These are phyloP conservation scores for Volucella inflata DNA, from an alignment of 2,888 invertebrate genomes.

Conservation along the genomic window DNA sequence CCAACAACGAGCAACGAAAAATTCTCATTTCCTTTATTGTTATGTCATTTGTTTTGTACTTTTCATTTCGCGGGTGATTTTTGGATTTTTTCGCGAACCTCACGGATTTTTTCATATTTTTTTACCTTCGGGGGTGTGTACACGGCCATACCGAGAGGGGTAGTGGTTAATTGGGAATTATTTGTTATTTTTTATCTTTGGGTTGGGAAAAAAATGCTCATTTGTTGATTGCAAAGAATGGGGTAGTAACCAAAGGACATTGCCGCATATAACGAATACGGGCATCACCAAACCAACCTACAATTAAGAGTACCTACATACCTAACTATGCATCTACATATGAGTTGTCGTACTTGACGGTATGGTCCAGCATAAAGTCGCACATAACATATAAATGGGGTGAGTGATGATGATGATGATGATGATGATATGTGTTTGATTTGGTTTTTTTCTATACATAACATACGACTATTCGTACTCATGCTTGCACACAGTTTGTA, in stretches of 20 bases:
- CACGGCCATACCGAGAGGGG: conserved; percentile 25
- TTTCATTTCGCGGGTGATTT: conserved; percentile 54
- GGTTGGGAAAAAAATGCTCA: conserved; percentile 54
- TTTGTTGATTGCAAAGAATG: conserved; percentile 64
- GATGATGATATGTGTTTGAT: conserved; percentile 56
- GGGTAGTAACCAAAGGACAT: conserved; percentile 62
- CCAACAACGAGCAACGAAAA: background rate
- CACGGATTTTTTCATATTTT: conserved; percentile 51
- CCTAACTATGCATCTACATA: no score
- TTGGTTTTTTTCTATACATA: conserved; percentile 42
- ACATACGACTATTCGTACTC: background rate
- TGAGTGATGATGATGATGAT: conserved; percentile 44
- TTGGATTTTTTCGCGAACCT: conserved; percentile 14
- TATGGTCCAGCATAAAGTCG: conserved; percentile 23
- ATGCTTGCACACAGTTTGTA: conserved; percentile 24
- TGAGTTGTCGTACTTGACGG: no score
- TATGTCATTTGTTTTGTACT: conserved; percentile 23
- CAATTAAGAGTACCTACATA: no score
- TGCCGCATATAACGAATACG: conserved; percentile 1
- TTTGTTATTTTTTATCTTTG: conserved; percentile 47
- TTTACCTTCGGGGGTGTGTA: conserved; percentile 62
- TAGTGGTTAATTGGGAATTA: conserved; percentile 69
- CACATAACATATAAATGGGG: conserved; percentile 30
- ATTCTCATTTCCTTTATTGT: background rate
- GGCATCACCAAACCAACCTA: no score